Base-by-base conservation (phyloP, 2,888 invertebrate genomes). In the Phyto melanocephala region DNA sequence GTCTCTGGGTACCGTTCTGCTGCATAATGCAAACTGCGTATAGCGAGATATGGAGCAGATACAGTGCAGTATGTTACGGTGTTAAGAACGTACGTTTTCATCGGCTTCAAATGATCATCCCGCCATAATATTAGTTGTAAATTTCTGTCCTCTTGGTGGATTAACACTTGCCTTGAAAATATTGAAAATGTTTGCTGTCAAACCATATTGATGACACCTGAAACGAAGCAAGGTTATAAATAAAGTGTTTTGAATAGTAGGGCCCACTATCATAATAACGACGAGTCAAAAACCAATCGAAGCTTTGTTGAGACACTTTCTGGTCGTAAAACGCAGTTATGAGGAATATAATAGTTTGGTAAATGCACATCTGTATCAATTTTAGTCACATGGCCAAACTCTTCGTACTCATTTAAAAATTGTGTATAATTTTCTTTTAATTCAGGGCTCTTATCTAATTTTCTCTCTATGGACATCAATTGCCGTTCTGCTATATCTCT, bases 221-320 rank as follows among this genome's bases (percentile, higher is more conserved):
- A 77, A 78, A 54, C 78, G 70, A 42, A 83, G 65, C 13, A 74
- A 37, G 17, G 68, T 75, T 11, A 67, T 78, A 10, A 78, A 28
- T 45, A 78, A 65, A 20, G 72, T 40, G 35, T 58, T 65, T 35
- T 81, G 72, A 20, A 81, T 81, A 13, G 52, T 72, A 33, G 71
- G 78, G 10, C 79, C 71, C 8, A 71, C 77, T 65, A 78, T 71
- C 24, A 77, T 45, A n/a, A 74, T 40, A 6, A 77, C 80, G 81
- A 83, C n/a, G 71, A 81, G 17, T 83, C 79, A 35, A 83, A 81
- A 6, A 83, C 83, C 1, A 81, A 81, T 13, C 83, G n/a, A n/a
- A 81, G 40, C 24, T 81, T 83, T 6, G 70, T 82, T 15, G 80
- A 65, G 35, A 37, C 47, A 45, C 80, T 80, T 13, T 56, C 54